Evolutionary conservation across 1,140 invertebrate species (phyloP).

Genomic region (Drosophila busckii): DNA sequence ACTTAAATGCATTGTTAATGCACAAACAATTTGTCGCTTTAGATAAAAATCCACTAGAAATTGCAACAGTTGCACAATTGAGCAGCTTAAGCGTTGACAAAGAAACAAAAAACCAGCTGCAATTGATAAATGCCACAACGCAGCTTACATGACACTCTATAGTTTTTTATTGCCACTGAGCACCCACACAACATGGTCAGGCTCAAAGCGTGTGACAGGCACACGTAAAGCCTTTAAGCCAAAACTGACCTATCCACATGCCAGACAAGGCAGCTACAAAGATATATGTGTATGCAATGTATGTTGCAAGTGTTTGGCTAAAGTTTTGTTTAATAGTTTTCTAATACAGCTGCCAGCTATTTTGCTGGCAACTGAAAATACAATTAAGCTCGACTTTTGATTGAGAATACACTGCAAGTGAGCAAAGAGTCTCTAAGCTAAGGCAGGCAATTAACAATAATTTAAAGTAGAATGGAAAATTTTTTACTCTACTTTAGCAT

Average conservation of each 20-base stretch:
- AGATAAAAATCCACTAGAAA: conserved; percentile 4
- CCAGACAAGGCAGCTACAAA: conserved; percentile 15
- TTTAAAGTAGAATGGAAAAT: background rate
- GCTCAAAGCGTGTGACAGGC: conserved; percentile 46
- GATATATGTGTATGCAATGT: too few relatives aligned
- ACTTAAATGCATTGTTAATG: background rate
- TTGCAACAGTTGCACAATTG: conserved; percentile 43
- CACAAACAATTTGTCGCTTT: background rate
- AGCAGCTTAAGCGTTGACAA: background rate
- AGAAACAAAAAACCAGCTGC: conserved; percentile 12
- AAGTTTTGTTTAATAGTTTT: conserved; percentile 56
- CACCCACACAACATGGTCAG: conserved; percentile 31
- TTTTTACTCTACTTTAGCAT: too few relatives aligned
- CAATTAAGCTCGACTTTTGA: conserved; percentile 9
- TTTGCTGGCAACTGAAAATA: conserved; percentile 30
- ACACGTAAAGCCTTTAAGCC: conserved; percentile 60
- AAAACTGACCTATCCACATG: conserved; percentile 66
- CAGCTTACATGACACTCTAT: background rate
- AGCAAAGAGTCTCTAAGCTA: background rate
- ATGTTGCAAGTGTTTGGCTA: conserved; percentile 27
- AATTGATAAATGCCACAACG: conserved; percentile 16
- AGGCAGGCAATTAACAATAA: background rate
- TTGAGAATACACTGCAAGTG: conserved; percentile 3
- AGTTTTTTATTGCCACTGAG: conserved; percentile 1
- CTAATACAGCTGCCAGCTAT: conserved; percentile 41